phyloP scores from a whole-genome alignment of 2,113 vertebrate species.

The Peromyscus leucopus region DNA sequence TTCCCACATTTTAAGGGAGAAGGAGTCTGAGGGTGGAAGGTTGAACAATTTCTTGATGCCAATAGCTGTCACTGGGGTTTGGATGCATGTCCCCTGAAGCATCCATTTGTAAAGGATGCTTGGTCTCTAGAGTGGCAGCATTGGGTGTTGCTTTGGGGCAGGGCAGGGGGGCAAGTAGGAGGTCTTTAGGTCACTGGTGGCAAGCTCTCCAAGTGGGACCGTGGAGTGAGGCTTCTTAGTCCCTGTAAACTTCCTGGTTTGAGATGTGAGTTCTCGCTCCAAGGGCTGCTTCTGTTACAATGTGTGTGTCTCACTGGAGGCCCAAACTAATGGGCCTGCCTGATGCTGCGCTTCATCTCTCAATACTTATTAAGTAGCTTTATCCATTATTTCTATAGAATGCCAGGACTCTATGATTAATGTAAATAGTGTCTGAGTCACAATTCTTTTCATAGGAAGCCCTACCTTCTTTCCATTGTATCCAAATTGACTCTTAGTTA shows the following conservation, averaged over 20 bases:
- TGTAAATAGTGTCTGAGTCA: neutral
- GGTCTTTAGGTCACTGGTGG: no score
- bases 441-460: neutral
- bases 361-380: no score
- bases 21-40: neutral
- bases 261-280: neutral
- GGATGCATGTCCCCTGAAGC: neutral
- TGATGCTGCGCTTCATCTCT: neutral
- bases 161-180: neutral
- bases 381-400: neutral
- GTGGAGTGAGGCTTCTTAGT: neutral
- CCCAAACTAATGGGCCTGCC: neutral
- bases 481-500: neutral
- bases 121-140: neutral
- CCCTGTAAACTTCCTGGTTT: neutral
- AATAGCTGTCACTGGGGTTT: neutral
- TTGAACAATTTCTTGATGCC: neutral
- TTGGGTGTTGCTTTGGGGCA: neutral
- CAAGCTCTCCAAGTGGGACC: no score
- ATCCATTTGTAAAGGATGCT: neutral
- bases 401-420: neutral
- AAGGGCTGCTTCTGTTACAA: neutral
- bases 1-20: neutral
- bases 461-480: neutral
- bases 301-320: neutral